These are phyloP conservation scores for Notarius quadriscutis DNA, from an alignment of 2,113 vertebrate genomes.

Conservation along the genomic window DNA sequence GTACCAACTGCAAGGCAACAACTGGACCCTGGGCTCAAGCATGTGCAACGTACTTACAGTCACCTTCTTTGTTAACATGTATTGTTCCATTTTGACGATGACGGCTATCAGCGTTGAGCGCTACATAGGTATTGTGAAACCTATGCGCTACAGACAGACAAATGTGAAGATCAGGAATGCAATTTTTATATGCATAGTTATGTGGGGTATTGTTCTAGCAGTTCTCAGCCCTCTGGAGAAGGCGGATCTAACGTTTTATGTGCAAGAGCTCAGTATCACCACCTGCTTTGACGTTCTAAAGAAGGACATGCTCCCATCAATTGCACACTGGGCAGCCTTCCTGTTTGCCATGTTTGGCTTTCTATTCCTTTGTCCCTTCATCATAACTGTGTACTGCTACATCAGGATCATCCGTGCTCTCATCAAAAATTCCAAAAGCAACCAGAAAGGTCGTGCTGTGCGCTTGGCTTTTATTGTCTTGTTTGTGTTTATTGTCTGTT, in stretches of 20 bases:
- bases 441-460: slow-evolving; percentile 78
- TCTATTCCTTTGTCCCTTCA: slow-evolving; percentile 76
- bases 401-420: slow-evolving; percentile 79
- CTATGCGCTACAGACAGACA: slow-evolving; percentile 71
- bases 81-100: slow-evolving; percentile 90
- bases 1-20: slow-evolving; percentile 77
- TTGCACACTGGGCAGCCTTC: slow-evolving; percentile 77
- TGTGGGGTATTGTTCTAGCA: slow-evolving; percentile 78
- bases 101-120: slow-evolving; percentile 86
- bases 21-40: slow-evolving; percentile 78
- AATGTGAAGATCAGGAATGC: slow-evolving; percentile 73
- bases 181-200: slow-evolving; percentile 65
- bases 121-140: slow-evolving; percentile 86
- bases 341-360: slow-evolving; percentile 75
- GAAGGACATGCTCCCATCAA: slow-evolving; percentile 78
- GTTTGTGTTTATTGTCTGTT: slow-evolving; percentile 82
- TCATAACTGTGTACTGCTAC: slow-evolving; percentile 86
- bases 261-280: slow-evolving; percentile 77
- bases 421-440: slow-evolving; percentile 60
- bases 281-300: slow-evolving; percentile 93
- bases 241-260: slow-evolving; percentile 79
- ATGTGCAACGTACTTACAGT: slow-evolving; percentile 83
- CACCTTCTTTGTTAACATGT: slow-evolving; percentile 91
- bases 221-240: slow-evolving; percentile 79
- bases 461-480: slow-evolving; percentile 78